Conservation (phyloP, 1,140 invertebrate species). For the Drosophila sproati region DNA sequence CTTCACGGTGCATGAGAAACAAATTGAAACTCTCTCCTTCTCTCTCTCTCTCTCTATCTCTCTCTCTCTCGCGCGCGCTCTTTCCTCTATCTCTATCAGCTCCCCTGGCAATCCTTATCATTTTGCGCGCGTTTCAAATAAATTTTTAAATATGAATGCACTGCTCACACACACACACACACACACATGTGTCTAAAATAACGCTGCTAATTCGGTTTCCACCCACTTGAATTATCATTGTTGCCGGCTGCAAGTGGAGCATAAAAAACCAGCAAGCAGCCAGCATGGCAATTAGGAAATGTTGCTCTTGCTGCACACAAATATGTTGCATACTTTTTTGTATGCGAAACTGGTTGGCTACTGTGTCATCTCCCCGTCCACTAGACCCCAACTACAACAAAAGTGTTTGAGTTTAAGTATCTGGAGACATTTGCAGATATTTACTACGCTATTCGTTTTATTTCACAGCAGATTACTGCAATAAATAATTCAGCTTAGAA, state of each 20-base stretch:
- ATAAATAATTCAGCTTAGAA: too few species aligned
- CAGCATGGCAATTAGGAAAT: conserved; percentile 20
- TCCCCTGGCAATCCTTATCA: conserved; percentile 44
- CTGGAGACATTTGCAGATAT: too few species aligned
- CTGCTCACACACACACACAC: conserved; percentile 17
- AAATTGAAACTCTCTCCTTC: conserved; percentile 11
- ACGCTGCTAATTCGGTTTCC: conserved; percentile 27
- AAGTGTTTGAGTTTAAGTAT: too few species aligned
- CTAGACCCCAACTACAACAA: too few species aligned
- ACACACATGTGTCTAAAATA: too few species aligned
- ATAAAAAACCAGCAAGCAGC: neutral
- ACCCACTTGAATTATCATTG: conserved; percentile 12
- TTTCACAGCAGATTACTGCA: too few species aligned
- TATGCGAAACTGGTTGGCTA: neutral
- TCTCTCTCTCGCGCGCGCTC: neutral
- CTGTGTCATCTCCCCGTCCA: neutral
- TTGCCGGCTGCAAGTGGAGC: conserved; percentile 1
- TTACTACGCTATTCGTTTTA: too few species aligned
- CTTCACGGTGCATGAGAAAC: conserved; percentile 34
- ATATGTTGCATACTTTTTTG: conserved; percentile 25
- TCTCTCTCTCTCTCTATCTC: neutral
- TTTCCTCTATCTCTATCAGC: neutral
- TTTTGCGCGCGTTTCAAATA: conserved; percentile 35
- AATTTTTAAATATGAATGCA: conserved; percentile 54
- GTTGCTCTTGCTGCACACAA: neutral